Conservation (phyloP, 2,888 invertebrate species). For the Gryllus longicercus region DNA sequence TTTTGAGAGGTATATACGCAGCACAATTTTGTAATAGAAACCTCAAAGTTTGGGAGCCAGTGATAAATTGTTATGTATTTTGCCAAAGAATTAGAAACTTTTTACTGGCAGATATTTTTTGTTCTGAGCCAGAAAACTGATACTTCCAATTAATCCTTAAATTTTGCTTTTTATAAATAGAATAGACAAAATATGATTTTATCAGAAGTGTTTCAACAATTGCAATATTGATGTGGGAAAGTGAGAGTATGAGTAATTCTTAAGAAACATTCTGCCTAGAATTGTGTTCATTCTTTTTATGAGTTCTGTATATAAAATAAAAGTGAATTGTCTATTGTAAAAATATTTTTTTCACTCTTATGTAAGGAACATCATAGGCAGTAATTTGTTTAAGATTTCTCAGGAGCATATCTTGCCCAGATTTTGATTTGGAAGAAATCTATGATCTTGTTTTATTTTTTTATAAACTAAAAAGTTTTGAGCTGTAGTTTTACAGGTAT, state of each 20-base stretch:
- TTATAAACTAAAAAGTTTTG: background rate
- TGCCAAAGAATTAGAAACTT: too few relatives aligned
- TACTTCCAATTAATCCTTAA: background rate
- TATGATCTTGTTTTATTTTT: background rate
- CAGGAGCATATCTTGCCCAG: background rate
- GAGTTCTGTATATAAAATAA: background rate
- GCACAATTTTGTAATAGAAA: too few relatives aligned
- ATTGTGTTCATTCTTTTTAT: slow-evolving; percentile 3
- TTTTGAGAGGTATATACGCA: too few relatives aligned
- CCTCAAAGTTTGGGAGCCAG: too few relatives aligned
- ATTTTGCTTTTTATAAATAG: too few relatives aligned
- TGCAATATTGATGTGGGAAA: too few relatives aligned
- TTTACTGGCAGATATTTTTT: background rate
- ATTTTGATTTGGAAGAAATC: background rate
- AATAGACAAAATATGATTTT: too few relatives aligned
- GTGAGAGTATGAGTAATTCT: background rate
- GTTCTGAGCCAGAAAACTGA: background rate
- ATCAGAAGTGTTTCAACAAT: too few relatives aligned
- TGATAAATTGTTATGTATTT: too few relatives aligned
- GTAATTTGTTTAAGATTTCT: background rate
- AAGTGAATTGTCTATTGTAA: too few relatives aligned
- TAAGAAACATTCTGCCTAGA: background rate
- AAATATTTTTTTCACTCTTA: too few relatives aligned
- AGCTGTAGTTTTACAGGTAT: slow-evolving; percentile 4
- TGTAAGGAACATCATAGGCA: background rate